Evolutionary conservation across 2,888 invertebrate species (phyloP), one percentile per base, ranked within the genome.

Genomic region (Flexamia atlantica): DNA sequence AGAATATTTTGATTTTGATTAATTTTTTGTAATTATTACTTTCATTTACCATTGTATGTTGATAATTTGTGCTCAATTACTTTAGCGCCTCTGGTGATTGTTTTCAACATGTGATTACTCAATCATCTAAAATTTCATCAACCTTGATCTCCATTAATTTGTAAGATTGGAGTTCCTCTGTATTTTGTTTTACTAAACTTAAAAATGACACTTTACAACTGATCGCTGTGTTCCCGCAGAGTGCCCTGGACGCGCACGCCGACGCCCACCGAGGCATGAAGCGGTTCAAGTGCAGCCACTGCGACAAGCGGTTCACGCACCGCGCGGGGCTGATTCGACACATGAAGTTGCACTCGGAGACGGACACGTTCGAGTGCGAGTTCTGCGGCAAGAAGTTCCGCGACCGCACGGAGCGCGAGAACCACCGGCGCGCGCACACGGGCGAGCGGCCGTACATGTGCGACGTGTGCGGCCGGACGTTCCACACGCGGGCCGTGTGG

Each of bases 381-480:
- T 83, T 42, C 53, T 83, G 83, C 60, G 64, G 64, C 14, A 76
- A 83, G 46, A 83, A 79, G 74, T 83, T 83, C 64, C 76, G 76
- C 2, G 83, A 76, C 42, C 30, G 79, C 9, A 79, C 76, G 23
- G 79, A 83, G 46, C 74, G 76, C 2, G 76, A 76, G 30, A 76
- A 79, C 25, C 83, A 83, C 42, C 53, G 74, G 0, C 60, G 83
- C n/a, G 64, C 83, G 28, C 83, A 83, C 42, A 83, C 83, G 17
- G 83, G 83, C 30, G 83, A 83, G 32, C 57, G 83, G 20, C 83
- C 83, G 2, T 83, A 30, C 28, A 76, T 79, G 83, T 83, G 83
- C 36, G 83, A 83, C 23, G 60, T 83, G 12, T 83, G 83, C 30
- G 83, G 83, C 0, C 74, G 74, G n/a, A 74, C 57, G 1, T 83